A percentile compares a stretch with the other conserved stretches of the same genome.
Conservation (phyloP, 2,113 vertebrate genomes). For the Danionella cerebrum region DNA sequence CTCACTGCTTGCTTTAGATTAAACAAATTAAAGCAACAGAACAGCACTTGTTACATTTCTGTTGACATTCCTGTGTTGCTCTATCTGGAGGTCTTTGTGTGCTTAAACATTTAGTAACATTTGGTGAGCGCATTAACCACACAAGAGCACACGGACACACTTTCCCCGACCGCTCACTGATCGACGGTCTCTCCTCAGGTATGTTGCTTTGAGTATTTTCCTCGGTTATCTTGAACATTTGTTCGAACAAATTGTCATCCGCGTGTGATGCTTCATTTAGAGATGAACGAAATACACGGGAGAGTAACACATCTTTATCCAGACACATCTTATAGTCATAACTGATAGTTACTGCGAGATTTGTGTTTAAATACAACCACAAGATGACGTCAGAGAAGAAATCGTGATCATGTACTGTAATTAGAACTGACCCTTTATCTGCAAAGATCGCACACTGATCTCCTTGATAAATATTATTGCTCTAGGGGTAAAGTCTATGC, state of each 20-base stretch:
- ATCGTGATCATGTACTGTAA: not conserved
- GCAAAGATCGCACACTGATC: not conserved
- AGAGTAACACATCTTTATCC: not conserved
- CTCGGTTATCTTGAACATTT: not conserved
- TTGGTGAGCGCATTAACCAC: conserved; percentile 26
- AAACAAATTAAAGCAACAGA: not conserved
- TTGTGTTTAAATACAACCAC: not conserved
- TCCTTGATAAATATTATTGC: not conserved
- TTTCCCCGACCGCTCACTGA: not conserved
- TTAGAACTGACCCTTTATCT: not conserved
- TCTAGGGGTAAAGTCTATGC: conserved; percentile 6
- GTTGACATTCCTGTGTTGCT: conserved; percentile 16
- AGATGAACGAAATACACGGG: too few relatives aligned
- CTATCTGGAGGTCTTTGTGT: conserved; percentile 35
- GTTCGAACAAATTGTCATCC: too few relatives aligned
- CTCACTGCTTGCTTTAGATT: not conserved
- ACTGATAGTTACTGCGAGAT: not conserved
- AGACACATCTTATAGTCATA: not conserved
- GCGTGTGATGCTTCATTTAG: too few relatives aligned
- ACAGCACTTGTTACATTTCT: conserved; percentile 21
- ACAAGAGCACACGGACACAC: conserved; percentile 18
- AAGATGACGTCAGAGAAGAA: not conserved
- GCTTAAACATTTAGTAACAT: conserved; percentile 22
- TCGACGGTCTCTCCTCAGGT: not conserved
- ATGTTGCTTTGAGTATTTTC: not conserved